A percentile compares a stretch with the other conserved stretches of the same genome.
Conservation (phyloP, 1,140 invertebrate genomes). For the Drosophila setifemur region DNA sequence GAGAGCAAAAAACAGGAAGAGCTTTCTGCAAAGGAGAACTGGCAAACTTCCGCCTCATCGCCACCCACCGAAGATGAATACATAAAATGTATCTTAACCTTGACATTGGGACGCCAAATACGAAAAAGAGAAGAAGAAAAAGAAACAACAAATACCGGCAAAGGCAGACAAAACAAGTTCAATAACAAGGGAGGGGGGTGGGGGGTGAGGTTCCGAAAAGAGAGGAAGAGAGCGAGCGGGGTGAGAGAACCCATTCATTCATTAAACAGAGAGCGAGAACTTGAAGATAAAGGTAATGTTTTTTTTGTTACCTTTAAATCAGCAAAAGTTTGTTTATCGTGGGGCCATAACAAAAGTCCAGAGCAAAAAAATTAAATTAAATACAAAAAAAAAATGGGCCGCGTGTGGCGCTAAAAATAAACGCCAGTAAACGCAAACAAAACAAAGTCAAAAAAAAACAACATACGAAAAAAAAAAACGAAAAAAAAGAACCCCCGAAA, state of each 20-base stretch:
- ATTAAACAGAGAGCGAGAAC: slow-evolving; percentile 44
- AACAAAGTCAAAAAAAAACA: slow-evolving; percentile 8
- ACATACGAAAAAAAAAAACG: slow-evolving; percentile 16
- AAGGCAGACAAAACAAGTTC: slow-evolving; percentile 63
- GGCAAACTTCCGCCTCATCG: slow-evolving; percentile 42
- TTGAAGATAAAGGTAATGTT: slow-evolving; percentile 39
- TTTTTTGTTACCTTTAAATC: slow-evolving; percentile 10
- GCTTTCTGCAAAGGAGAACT: slow-evolving; percentile 70
- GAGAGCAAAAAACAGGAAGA: slow-evolving; percentile 58
- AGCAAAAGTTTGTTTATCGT: slow-evolving; percentile 53
- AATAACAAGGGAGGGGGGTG: slow-evolving; percentile 7
- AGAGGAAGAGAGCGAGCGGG: neutral
- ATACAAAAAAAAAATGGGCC: slow-evolving; percentile 39
- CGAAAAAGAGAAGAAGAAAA: slow-evolving; percentile 35
- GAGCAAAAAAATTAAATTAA: slow-evolving; percentile 33
- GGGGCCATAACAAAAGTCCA: slow-evolving; percentile 23
- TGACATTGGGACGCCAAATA: slow-evolving; percentile 71
- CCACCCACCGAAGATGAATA: slow-evolving; percentile 50
- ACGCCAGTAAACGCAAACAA: slow-evolving; percentile 38
- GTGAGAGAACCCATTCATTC: slow-evolving; percentile 40
- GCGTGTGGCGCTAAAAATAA: slow-evolving; percentile 74
- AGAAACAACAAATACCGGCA: slow-evolving; percentile 35
- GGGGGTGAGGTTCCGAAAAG: too few relatives aligned
- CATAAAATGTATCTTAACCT: slow-evolving; percentile 75
- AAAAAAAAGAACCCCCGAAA: neutral